Base-by-base conservation (phyloP, 2,797 vertebrate species). In the Argyrosomus regius region DNA sequence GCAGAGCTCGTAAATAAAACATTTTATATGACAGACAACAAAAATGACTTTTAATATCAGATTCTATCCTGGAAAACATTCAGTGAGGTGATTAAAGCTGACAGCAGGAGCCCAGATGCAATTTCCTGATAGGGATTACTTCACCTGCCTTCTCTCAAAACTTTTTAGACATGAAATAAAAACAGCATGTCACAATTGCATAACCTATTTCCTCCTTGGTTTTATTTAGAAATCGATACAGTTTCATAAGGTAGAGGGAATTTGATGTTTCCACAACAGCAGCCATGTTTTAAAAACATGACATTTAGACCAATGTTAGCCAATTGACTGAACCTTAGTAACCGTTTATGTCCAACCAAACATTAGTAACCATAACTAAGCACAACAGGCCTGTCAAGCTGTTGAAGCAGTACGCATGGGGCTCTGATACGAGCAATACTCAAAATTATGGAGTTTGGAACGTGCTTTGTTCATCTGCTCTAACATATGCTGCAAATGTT, bases 81-180 rank as follows among this genome's bases (percentile, higher is more conserved):
- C 16, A 64, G 6, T 69, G 45, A 70, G 4, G 31, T 6, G 6
- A 56, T 11, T 65, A 48, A 62, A 46, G 14, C 39, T 24, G 43
- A 41, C 59, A 79, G 41, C 48, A 68, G 61, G 49, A 48, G n/a
- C 45, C 78, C 75, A 77, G 66, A 83, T 68, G 70, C 20, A 68
- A 48, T 41, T 68, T 28, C 28, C 6, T 43, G 49, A 39, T 45
- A 4, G n/a, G 24, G 17, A 20, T 65, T 24, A 3, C 50, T 18
- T 73, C 31, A 63, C 24, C 24, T 53, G 60, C 24, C n/a, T 35
- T 31, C 2, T 49, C 14, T 54, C 4, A 14, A 62, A 62, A 53
- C 26, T 0, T 39, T 22, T 48, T 41, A 24, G 2, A 26, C 14
- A 3, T 6, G 11, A 5, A 58, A 62, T 60, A 31, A 61, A 60